Evolutionary conservation across 2,797 vertebrate species (phyloP), one percentile per base, ranked within the genome.

Genomic region (Cossypha niveicapilla): DNA sequence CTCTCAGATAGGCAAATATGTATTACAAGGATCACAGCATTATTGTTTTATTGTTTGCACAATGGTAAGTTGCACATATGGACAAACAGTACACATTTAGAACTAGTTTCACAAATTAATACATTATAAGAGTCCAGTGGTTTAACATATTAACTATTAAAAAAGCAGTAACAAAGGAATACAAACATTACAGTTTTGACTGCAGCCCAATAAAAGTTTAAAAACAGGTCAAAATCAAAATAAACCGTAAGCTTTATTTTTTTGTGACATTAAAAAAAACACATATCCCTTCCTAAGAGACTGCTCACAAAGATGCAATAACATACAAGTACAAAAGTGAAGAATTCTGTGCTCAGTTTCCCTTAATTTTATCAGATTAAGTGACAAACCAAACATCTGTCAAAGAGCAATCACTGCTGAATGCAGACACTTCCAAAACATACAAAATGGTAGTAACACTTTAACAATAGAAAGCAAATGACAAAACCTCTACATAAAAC

Each of bases 1-100:
- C 47, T 79, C 82, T 85, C 72, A 91, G 45, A 47, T 25, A 47
- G 65, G 72, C 61, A 94, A 90, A 23, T 86, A 53, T 66, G 8
- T 94, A 87, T 94, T 74, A 90, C 95, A 94, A 92, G 75, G 72
- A 82, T 97, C 93, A 97, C 95, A 96, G 93, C 95, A 97, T 92
- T 92, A 91, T 58, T 85, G 91, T 93, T 92, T 94, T 98, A 98
- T 98, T 98, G 97, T 98, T 94, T 96, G 75, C 77, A 97, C 96
- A 97, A 92, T 68, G 65, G 62, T 89, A 97, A 91, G 94, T 88
- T 96, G 93, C 95, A 94, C 97, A 90, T 70, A 80, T 83, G 84
- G 96, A 98, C 97, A 94, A 96, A 98, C 94, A 90, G 79, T 95
- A 96, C 87, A 97, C 94, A 91, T 83, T 95, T 87, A 96, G 92